Base-by-base conservation (phyloP, 1,140 invertebrate genomes). In the Archegozetes longisetosus region DNA sequence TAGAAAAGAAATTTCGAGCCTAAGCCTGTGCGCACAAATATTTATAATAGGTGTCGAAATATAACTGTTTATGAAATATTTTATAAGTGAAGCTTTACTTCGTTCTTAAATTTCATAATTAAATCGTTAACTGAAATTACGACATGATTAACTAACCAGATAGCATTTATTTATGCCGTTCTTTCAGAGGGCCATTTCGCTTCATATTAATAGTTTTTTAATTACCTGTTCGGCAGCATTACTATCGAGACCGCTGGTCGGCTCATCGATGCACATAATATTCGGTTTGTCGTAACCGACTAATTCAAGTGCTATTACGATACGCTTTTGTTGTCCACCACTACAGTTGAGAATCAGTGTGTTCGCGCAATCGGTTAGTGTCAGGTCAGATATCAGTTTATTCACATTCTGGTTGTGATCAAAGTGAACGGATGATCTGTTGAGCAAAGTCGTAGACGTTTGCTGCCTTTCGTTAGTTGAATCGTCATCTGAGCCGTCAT, bases 231-330 rank as follows among this genome's bases (percentile, higher is more conserved):
- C 50, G 50, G 53, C 53, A 12, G 27, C 52, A 32, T 47, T 81
- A 65, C 85, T 89, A 72, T 93, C 88, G 28, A 76, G 68, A 6
- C 73, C 74, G 64, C 71, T 69, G n/a, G 71, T 73, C 23, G 71
- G 71, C 57, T 72, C 71, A 64, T 72, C 71, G 24, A 73, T 32
- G 17, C 32, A 40, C 32, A 40, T 40, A 40, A 40, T 40, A 40
- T 40, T 55, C 14, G 17, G 53, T 23, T 26, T 55, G 17, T 3
- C 22, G 20, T 52, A 6, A n/a, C 22, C 23, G 59, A 96, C 80
- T 52, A 97, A 73, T 74, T 96, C 91, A 56, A 94, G 74, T n/a
- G 91, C 90, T 65, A 96, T 92, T 1, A 90, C 90, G 47, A 96
- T 73, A 53, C 92, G 78, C 71, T 95, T 96, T 57, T 85, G 78